Conservation (phyloP, 2,113 vertebrate genomes). For the Motacilla tschutschensis region DNA sequence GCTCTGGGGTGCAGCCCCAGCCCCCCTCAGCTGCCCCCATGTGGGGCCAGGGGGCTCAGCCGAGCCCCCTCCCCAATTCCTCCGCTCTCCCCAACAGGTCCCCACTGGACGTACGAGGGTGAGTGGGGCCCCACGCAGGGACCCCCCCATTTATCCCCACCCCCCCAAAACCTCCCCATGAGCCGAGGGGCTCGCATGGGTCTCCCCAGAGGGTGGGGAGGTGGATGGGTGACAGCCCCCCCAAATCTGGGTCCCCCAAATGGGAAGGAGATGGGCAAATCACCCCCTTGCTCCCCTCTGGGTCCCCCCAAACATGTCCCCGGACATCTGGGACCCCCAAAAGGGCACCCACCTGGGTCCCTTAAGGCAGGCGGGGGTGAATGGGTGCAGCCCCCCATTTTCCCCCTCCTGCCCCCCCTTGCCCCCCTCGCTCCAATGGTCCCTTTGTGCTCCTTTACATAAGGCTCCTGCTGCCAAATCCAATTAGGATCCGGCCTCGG, state of each 20-base stretch:
- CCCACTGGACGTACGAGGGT: not conserved
- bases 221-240: not conserved
- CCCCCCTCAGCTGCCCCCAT: not conserved
- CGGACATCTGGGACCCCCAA: no score
- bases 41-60: not conserved
- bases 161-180: not conserved
- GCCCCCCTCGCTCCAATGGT: not conserved
- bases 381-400: not conserved
- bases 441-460: conserved; percentile 22
- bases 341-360: not conserved
- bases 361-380: not conserved
- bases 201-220: no score
- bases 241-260: no score
- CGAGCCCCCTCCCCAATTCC: not conserved
- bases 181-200: not conserved
- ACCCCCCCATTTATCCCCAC: not conserved
- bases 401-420: not conserved
- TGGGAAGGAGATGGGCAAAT: not conserved
- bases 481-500: not conserved
- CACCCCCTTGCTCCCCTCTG: not conserved
- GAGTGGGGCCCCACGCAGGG: not conserved
- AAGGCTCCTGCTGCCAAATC: conserved; percentile 21
- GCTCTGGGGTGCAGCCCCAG: not conserved
- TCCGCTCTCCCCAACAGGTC: not conserved
- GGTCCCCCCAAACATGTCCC: no score